Evolutionary conservation across 2,888 invertebrate species (phyloP), one percentile per base, ranked within the genome.

Genomic region (Melanchra persicariae): DNA sequence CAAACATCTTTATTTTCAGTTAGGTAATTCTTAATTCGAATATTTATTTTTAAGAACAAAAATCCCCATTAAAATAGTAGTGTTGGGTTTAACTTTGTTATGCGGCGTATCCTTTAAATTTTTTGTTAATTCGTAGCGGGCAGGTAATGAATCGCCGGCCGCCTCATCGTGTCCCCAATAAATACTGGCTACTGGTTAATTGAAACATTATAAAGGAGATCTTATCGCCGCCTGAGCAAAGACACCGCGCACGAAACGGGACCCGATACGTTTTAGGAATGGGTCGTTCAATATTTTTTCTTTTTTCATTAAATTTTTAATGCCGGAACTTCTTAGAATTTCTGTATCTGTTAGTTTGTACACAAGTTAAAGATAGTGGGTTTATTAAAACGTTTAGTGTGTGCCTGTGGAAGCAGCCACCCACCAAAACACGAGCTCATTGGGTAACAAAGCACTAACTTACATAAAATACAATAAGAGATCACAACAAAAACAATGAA

Each of bases 171-270:
- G 93, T 92, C 93, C 90, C 93, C 91, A 93, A 94, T 95, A 95
- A 95, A 94, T 95, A 94, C 92, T 90, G 90, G 95, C 95, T 95
- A 94, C 95, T 94, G 95, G 93, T 95, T 95, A 95, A 95, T 95
- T 95, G 95, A 95, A 94, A 95, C 95, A 95, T 95, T 94, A 94
- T 95, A 92, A 93, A 91, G 82, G 85, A 91, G 94, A 95, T 95
- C 90, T 94, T 95, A 95, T 95, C 94, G 80, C 67, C 85, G 84
- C 70, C 74, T 73, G 85, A 81, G 87, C 90, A 93, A 93, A 93
- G 93, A 90, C 90, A 91, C 93, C 93, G 93, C 92, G 87, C 73
- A 79, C 85, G 85, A 87, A 85, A 86, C 90, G 85, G 86, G 86
- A 77, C 83, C 84, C 77, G 74, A 84, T 87, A 84, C 88, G 89